These are phyloP conservation scores for Cardinalis cardinalis DNA, from an alignment of 2,113 vertebrate genomes.

Conservation along the genomic window DNA sequence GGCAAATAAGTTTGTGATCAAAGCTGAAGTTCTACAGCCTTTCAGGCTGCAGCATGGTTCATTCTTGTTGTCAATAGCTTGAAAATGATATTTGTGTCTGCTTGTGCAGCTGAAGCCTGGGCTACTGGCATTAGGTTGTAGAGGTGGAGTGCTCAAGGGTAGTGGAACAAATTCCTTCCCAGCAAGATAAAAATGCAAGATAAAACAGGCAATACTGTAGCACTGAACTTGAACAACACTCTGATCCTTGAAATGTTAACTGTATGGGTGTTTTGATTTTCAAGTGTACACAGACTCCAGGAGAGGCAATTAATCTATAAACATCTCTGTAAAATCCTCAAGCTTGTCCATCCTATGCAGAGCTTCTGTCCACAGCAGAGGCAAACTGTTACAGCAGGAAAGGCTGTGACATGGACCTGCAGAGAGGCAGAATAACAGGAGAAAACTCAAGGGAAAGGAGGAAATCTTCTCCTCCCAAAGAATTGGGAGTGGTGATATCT, in stretches of 20 bases:
- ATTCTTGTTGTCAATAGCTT: background rate
- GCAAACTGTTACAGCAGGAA: fast-evolving
- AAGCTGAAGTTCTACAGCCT: background rate
- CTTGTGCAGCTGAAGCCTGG: background rate
- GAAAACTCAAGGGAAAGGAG: background rate
- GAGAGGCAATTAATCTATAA: background rate
- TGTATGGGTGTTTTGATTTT: background rate
- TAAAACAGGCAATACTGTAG: background rate
- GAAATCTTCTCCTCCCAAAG: background rate
- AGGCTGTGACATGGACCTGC: background rate
- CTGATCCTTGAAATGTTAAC: background rate
- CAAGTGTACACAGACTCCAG: background rate
- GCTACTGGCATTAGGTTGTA: background rate
- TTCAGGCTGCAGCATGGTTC: background rate
- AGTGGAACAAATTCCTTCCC: background rate
- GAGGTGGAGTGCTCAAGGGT: background rate
- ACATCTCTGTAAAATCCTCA: background rate
- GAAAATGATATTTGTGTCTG: background rate
- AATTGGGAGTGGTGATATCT: background rate
- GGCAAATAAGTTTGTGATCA: background rate
- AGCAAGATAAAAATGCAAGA: background rate
- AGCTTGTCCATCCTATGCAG: background rate
- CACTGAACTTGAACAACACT: background rate
- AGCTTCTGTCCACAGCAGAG: background rate
- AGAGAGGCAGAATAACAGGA: background rate